Evolutionary conservation across 2,797 vertebrate genomes (phyloP).

Genomic region (Selene dorsalis): DNA sequence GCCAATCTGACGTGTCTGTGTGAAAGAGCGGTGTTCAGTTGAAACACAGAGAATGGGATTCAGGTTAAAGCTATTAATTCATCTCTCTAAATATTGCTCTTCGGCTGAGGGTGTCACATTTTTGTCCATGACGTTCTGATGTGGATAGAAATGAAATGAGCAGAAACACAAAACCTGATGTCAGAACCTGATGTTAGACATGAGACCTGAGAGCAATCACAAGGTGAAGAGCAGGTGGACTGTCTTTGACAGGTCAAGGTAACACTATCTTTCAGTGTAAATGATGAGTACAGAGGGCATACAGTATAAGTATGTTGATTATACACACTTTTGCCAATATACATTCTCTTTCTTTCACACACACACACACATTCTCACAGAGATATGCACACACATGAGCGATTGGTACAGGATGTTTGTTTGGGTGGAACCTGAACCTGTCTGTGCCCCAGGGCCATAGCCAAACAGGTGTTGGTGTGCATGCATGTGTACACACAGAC

Average conservation of each 20-base stretch:
- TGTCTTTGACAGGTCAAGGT: constrained; percentile 70
- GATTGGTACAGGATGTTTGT: constrained; percentile 73
- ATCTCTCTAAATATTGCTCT: constrained; percentile 76
- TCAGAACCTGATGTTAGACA: constrained; percentile 68
- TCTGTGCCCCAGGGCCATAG: constrained; percentile 75
- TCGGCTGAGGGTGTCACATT: constrained; percentile 65
- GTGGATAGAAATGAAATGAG: constrained; percentile 58
- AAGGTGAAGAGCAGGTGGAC: constrained; percentile 67
- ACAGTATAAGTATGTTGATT: constrained; percentile 58
- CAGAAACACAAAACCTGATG: constrained; percentile 59
- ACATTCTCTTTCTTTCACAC: constrained; percentile 13
- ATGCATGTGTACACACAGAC: constrained; percentile 36
- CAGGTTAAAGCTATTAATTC: constrained; percentile 70
- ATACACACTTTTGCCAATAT: constrained; percentile 57
- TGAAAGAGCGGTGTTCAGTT: constrained; percentile 53
- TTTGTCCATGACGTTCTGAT: constrained; percentile 67
- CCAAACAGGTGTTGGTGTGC: constrained; percentile 75
- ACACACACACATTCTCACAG: not conserved
- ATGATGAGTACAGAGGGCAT: constrained; percentile 64
- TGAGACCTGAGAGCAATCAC: constrained; percentile 70
- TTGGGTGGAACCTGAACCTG: constrained; percentile 82
- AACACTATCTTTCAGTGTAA: constrained; percentile 77
- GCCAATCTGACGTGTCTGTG: constrained; percentile 48
- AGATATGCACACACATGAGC: constrained; percentile 31
- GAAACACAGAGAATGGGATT: constrained; percentile 56